Percentiles rank a stretch among this genome's conserved stretches.
phyloP scores from a whole-genome alignment of 2,797 vertebrate species.

The Rhyacichthys aspro region DNA sequence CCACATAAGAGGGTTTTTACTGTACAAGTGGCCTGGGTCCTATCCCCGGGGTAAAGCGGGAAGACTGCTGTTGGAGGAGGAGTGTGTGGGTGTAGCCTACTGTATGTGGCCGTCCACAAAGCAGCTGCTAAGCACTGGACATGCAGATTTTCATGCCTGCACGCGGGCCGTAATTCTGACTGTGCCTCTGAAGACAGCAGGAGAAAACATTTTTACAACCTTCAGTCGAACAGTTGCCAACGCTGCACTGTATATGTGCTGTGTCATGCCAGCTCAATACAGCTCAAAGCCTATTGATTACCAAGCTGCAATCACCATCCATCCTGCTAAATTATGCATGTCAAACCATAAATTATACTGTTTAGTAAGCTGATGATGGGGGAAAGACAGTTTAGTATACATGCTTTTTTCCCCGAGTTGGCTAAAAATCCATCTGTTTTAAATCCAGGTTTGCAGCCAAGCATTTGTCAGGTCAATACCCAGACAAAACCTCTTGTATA shows the following conservation, averaged over 20 bases:
- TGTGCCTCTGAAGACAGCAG: not conserved
- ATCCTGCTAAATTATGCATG: slow-evolving; percentile 47
- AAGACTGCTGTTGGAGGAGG: slow-evolving; percentile 45
- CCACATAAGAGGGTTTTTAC: slow-evolving; percentile 76
- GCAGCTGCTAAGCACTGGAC: slow-evolving; percentile 40
- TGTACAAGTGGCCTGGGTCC: slow-evolving; percentile 73
- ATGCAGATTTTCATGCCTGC: slow-evolving; percentile 19
- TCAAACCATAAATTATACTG: slow-evolving; percentile 26
- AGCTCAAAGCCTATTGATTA: slow-evolving; percentile 51
- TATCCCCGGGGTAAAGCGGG: slow-evolving; percentile 58
- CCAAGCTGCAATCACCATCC: slow-evolving; percentile 35
- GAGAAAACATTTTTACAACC: slow-evolving; percentile 26
- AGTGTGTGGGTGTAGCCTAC: slow-evolving; percentile 41
- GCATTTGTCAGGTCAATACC: slow-evolving; percentile 5
- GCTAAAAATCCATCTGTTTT: slow-evolving; percentile 3
- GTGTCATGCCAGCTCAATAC: slow-evolving; percentile 43
- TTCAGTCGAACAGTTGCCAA: slow-evolving; percentile 12
- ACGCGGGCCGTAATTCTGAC: not conserved
- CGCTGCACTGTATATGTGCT: slow-evolving; percentile 26
- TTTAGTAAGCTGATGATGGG: slow-evolving; percentile 16
- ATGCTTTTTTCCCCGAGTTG: not conserved
- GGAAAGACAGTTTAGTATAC: slow-evolving; percentile 13
- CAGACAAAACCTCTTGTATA: not conserved
- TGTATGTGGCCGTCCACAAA: slow-evolving; percentile 28
- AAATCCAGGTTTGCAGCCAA: not conserved